Conservation (phyloP, 2,888 invertebrate genomes). For the Protodeltote pygarga region DNA sequence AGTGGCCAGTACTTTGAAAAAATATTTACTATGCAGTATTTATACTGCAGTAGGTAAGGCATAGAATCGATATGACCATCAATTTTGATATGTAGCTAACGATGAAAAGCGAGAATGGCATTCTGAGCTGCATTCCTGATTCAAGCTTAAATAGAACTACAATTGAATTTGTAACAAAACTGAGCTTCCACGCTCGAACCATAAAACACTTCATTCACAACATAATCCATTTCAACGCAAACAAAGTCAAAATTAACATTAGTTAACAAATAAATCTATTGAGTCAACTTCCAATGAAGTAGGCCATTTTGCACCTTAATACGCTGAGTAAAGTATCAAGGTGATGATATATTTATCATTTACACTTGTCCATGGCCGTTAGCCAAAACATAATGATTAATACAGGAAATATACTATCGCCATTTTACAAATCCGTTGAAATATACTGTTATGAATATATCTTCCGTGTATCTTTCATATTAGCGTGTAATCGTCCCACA, state of each 20-base stretch:
- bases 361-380: slow-evolving; percentile 32
- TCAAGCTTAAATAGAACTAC: too few species aligned
- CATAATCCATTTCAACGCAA: slow-evolving; percentile 14
- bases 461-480: slow-evolving; percentile 15
- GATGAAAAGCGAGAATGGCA: too few species aligned
- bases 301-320: slow-evolving; percentile 27
- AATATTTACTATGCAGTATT: too few species aligned
- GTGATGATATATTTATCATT: slow-evolving; percentile 30
- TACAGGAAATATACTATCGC: slow-evolving; percentile 34
- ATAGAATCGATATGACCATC: too few species aligned
- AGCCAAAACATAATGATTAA: slow-evolving; percentile 43
- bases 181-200: neutral
- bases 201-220: slow-evolving; percentile 5
- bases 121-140: too few species aligned
- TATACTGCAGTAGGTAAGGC: too few species aligned
- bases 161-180: neutral
- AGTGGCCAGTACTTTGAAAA: too few species aligned
- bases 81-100: too few species aligned
- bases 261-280: slow-evolving; percentile 30
- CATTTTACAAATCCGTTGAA: slow-evolving; percentile 42
- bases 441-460: slow-evolving; percentile 12
- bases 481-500: neutral
- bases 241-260: slow-evolving; percentile 12
- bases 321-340: slow-evolving; percentile 24
- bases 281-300: slow-evolving; percentile 35